Evolutionary conservation across 2,113 vertebrate genomes (phyloP), one percentile per base, ranked within the genome.

Genomic region (Neolamprologus tretocephalus): DNA sequence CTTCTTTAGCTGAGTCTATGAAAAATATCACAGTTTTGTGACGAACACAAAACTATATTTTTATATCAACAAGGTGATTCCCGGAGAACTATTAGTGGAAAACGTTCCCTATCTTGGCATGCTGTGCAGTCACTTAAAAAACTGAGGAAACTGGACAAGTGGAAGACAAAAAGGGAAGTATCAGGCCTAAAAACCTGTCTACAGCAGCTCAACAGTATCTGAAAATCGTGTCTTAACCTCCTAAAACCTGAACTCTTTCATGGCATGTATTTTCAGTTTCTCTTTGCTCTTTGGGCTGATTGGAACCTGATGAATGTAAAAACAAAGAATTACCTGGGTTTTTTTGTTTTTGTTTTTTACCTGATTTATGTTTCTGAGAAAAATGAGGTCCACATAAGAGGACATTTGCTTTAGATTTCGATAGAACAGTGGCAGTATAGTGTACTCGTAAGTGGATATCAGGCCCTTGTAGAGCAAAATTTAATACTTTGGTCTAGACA

Each of bases 41-140:
- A 66, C 0, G 0, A 5, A 13, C 61, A 66, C 61, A 66, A 66
- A 66, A 37, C 17, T 0, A 35, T 13, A 66, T 66, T 66, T 66
- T 66, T 66, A 37, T 66, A 8, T 66, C 33, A 66, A 66, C 4
- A 66, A 37, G 17, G 33, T 66, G 10, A 66, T 66, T 66, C 33
- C 61, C 31, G 0, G 61, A 37, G 61, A 66, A 37, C 17, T 37
- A 12, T 66, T 37, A 66, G 33, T 66, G 33, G 61, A 66, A 13
- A 66, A 66, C 6, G 17, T 35, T 66, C 17, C 61, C 31, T n/a
- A 35, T 66, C 31, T 35, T 66, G 6, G 31, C 31, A 66, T 37
- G 17, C 61, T 66, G 61, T 37, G 61, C 17, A 37, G 61, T 66
- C 17, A 13, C 61, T n/a, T 66, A 37, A 35, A 66, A 63, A 1